These are phyloP conservation scores for Schizopygopsis pylzovi DNA, from an alignment of 2,797 vertebrate species.

Conservation along the genomic window DNA sequence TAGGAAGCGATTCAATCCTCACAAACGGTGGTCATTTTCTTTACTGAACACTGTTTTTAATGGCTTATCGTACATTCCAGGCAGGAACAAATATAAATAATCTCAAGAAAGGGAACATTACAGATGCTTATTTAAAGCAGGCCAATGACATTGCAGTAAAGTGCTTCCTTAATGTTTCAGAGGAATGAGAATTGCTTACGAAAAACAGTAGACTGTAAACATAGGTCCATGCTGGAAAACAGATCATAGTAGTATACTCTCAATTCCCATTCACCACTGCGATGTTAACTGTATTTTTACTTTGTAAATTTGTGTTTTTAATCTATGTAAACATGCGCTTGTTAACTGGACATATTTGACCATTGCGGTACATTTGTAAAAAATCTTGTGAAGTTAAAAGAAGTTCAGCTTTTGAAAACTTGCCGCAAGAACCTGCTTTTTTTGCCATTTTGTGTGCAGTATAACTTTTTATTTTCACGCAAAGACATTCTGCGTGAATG, in stretches of 20 bases:
- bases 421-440: neutral
- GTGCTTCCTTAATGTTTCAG: slow-evolving; percentile 55
- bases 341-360: neutral
- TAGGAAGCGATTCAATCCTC: slow-evolving; percentile 47
- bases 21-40: slow-evolving; percentile 35
- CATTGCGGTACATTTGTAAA: neutral
- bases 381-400: neutral
- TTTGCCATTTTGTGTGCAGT: neutral
- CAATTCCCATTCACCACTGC: neutral
- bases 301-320: neutral
- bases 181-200: slow-evolving; percentile 54
- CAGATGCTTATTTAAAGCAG: slow-evolving; percentile 52
- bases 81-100: slow-evolving; percentile 63
- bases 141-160: slow-evolving; percentile 49
- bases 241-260: neutral
- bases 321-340: neutral
- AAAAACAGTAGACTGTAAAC: slow-evolving; percentile 50
- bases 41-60: slow-evolving; percentile 35
- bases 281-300: neutral
- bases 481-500: neutral
- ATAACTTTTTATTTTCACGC: neutral
- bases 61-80: slow-evolving; percentile 68
- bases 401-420: neutral
- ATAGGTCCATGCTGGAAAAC: slow-evolving; percentile 41
- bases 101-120: slow-evolving; percentile 66